These are phyloP conservation scores for Dipodomys stephensi DNA, from an alignment of 2,113 vertebrate species.

Conservation along the genomic window DNA sequence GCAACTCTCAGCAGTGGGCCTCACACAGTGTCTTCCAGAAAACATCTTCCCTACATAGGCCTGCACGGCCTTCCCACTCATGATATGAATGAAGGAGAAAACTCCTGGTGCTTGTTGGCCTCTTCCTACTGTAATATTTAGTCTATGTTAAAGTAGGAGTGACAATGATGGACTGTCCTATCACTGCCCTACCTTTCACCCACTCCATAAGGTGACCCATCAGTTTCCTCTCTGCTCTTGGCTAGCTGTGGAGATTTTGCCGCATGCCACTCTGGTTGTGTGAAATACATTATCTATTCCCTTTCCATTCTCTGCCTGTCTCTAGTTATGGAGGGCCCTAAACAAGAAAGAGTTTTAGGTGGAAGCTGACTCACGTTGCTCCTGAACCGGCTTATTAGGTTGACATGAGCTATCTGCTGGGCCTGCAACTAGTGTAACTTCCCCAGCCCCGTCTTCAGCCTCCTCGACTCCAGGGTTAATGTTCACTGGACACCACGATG, in stretches of 20 bases:
- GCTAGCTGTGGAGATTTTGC: rapidly evolving
- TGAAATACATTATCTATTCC: too few species aligned
- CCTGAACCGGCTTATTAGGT: rapidly evolving
- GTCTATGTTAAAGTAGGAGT: too few species aligned
- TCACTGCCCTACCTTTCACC: not conserved
- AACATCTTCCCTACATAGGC: too few species aligned
- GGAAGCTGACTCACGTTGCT: rapidly evolving
- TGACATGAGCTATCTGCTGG: too few species aligned
- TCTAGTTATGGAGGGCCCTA: not conserved
- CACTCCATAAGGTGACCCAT: not conserved
- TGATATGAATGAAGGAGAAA: not conserved
- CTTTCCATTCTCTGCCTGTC: not conserved
- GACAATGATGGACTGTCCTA: not conserved
- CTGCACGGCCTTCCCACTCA: not conserved
- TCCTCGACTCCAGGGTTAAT: not conserved
- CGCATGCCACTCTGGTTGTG: too few species aligned
- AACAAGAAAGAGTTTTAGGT: too few species aligned
- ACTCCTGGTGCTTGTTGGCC: not conserved
- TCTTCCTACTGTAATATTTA: not conserved
- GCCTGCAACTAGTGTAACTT: too few species aligned
- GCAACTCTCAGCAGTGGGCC: not conserved
- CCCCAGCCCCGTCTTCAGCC: not conserved
- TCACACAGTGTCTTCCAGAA: not conserved
- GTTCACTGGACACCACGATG: not conserved
- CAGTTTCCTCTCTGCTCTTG: not conserved